phyloP scores from a whole-genome alignment of 2,888 invertebrate species.

The Xestoiulus laeticollis region DNA sequence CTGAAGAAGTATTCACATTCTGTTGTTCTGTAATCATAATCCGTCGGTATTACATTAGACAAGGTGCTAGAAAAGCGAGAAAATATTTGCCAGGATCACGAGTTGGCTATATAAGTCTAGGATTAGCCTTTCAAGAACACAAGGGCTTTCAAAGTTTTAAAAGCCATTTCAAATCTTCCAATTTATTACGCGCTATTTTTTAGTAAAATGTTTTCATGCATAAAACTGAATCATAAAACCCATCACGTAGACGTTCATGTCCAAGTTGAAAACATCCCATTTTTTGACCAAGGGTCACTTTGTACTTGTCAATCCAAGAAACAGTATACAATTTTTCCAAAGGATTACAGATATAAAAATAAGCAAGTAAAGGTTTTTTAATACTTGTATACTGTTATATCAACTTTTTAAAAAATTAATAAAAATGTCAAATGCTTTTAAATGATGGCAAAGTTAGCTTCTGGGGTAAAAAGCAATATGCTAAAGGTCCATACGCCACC shows the following conservation, averaged over 20 bases:
- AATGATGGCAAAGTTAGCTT: too few relatives aligned
- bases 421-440: too few relatives aligned
- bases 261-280: neutral
- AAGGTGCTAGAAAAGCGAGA: conserved; percentile 19
- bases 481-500: too few relatives aligned
- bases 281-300: neutral
- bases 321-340: too few relatives aligned
- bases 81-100: conserved; percentile 2
- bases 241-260: neutral
- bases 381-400: too few relatives aligned
- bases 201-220: neutral
- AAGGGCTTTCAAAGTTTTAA: neutral
- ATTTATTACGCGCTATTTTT: neutral
- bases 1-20: neutral
- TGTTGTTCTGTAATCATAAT: neutral
- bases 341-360: too few relatives aligned
- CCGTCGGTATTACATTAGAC: neutral
- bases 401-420: too few relatives aligned
- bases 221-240: neutral
- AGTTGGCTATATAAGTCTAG: neutral
- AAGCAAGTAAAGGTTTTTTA: too few relatives aligned
- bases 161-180: neutral
- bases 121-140: neutral
- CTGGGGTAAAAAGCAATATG: too few relatives aligned
- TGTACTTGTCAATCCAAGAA: too few relatives aligned